A percentile compares a stretch with the other conserved stretches of the same genome.
Conservation (phyloP, 2,888 invertebrate species). For the Coleophora flavipennella region DNA sequence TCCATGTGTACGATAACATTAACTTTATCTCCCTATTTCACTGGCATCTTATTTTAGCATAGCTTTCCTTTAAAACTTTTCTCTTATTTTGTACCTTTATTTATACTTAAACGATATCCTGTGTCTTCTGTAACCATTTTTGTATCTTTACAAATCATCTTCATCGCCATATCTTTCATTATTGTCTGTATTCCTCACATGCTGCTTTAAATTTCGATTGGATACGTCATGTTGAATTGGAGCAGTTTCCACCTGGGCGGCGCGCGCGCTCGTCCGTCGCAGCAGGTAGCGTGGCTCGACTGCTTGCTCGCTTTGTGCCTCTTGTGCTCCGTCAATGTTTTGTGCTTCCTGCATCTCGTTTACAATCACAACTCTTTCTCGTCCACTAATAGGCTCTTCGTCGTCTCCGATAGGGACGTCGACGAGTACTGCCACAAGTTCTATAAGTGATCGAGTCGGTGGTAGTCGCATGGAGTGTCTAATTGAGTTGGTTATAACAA, state of each 20-base stretch:
- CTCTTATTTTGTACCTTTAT: background rate
- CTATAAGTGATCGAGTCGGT: conserved; percentile 31
- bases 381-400: conserved; percentile 17
- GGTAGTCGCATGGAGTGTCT: background rate
- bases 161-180: conserved; percentile 22
- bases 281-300: conserved; percentile 87
- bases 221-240: conserved; percentile 39
- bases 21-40: conserved; percentile 54
- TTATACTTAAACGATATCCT: background rate
- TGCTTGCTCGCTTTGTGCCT: conserved; percentile 78
- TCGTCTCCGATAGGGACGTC: conserved; percentile 44
- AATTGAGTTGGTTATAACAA: no score
- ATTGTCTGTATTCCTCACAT: conserved; percentile 61
- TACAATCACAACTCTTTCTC: conserved; percentile 40
- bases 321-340: conserved; percentile 76
- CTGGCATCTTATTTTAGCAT: conserved; percentile 49
- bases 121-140: background rate
- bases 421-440: conserved; percentile 50
- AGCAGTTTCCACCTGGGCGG: conserved; percentile 69
- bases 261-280: conserved; percentile 76
- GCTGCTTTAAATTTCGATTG: conserved; percentile 60
- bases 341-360: conserved; percentile 76
- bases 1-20: conserved; percentile 60
- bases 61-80: background rate
- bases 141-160: conserved; percentile 8